These are phyloP conservation scores for Spinibarbus caldwelli DNA, from an alignment of 2,797 vertebrate species.

Conservation along the genomic window DNA sequence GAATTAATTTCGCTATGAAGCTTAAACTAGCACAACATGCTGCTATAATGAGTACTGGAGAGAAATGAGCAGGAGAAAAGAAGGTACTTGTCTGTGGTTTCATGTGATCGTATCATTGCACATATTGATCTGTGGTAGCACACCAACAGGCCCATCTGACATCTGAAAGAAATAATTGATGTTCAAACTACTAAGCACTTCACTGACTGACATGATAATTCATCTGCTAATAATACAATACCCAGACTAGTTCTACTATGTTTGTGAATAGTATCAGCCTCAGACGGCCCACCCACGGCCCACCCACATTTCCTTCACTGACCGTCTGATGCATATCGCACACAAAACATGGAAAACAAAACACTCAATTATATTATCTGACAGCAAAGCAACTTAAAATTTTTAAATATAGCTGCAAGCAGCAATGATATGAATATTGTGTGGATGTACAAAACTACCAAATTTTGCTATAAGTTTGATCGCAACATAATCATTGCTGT, in stretches of 20 bases:
- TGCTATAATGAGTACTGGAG: background rate
- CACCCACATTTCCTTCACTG: background rate
- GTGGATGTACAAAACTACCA: background rate
- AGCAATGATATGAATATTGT: background rate
- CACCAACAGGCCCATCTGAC: too few relatives aligned
- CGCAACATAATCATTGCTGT: too few relatives aligned
- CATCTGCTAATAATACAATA: background rate
- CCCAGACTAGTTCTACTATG: background rate
- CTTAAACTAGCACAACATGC: background rate
- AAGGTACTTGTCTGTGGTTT: background rate
- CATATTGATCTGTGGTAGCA: background rate
- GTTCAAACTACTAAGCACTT: background rate
- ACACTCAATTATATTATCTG: background rate
- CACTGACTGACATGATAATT: slow-evolving; percentile 1
- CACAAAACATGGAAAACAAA: background rate
- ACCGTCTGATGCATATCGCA: background rate
- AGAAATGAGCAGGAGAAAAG: background rate
- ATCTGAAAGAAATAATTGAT: background rate
- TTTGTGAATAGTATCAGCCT: background rate
- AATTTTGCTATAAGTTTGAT: background rate
- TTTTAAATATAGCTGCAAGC: background rate
- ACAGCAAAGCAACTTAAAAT: background rate
- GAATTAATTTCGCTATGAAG: background rate
- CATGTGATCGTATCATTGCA: background rate
- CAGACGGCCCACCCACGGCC: background rate